Evolutionary conservation across 2,113 vertebrate genomes (phyloP).

Genomic region (Pseudorectes ferrugineus): DNA sequence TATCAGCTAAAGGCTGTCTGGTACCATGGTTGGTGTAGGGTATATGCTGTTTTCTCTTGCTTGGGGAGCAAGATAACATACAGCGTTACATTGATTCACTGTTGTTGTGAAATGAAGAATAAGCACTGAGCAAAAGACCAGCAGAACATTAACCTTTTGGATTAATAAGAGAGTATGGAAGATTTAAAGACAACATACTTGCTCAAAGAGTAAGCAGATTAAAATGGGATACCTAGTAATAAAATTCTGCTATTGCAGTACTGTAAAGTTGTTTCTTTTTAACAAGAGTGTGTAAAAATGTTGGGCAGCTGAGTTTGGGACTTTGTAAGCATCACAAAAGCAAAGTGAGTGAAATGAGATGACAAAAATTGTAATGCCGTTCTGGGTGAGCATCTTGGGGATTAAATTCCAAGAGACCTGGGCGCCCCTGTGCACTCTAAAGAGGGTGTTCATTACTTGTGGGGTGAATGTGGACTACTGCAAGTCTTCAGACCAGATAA

Average conservation of each 20-base stretch:
- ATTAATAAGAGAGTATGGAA: background rate
- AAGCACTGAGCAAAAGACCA: background rate
- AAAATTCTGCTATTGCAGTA: background rate
- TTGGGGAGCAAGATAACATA: background rate
- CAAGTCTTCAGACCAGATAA: background rate
- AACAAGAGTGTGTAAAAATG: background rate
- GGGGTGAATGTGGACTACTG: background rate
- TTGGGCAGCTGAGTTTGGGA: background rate
- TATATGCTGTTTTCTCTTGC: background rate
- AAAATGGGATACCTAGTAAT: background rate
- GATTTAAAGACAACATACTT: background rate
- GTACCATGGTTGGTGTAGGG: background rate
- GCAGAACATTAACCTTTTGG: background rate
- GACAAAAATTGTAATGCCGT: background rate
- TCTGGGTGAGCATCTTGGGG: background rate
- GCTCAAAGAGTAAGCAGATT: background rate
- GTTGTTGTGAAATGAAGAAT: background rate
- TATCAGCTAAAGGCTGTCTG: background rate
- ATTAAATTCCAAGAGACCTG: background rate
- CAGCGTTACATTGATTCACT: background rate
- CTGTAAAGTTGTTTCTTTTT: background rate
- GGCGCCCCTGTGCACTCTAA: background rate
- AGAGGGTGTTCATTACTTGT: background rate
- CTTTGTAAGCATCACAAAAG: background rate
- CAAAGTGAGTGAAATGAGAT: background rate